Base-by-base conservation (phyloP, 2,888 invertebrate genomes). In the Polylopha cassiicola region DNA sequence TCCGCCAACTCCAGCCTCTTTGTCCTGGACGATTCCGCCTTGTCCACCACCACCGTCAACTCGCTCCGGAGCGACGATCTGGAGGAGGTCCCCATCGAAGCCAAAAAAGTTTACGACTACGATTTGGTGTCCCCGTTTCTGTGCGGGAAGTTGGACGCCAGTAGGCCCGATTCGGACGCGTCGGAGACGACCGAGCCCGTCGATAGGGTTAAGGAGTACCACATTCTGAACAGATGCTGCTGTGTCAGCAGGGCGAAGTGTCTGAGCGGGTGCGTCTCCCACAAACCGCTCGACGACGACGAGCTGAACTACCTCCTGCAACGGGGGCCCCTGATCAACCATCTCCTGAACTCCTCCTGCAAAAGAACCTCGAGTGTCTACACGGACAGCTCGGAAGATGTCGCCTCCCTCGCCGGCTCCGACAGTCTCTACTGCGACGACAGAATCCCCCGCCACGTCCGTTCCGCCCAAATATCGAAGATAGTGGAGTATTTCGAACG, bases 401-500 rank as follows among this genome's bases (percentile, higher is more conserved):
- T 94, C 33, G 93, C 93, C 20, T 93, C 93, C 61, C 84, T 94
- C 37, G 91, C 92, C 0, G 93, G 93, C 42, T 92, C 92, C 1
- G 94, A 94, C 70, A 88, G 89, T 7, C 71, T 92, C 59, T 89
- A 88, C 61, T 89, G 90, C 88, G 92, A 92, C 60, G 91, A 92
- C 47, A 81, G 90, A 10, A 58, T 76, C 18, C 88, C 88, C 24
- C 85, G 90, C 14, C 86, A 87, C 54, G 79, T 88, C 55, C 73
- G 91, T 53, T 88, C 89, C 49, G 87, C 90, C 50, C 89, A 92
- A 67, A 95, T 95, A 52, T 91, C 93, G 30, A 90, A 91, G 63
- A 95, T 95, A 53, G 95, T 95, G 15, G 95, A 95, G 61, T 95
- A 95, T 73, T 95, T 95, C 74, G 95, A 95, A 75, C 86, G 92